Base-by-base conservation (phyloP, 2,797 vertebrate species). In the Lacerta bilineata region DNA sequence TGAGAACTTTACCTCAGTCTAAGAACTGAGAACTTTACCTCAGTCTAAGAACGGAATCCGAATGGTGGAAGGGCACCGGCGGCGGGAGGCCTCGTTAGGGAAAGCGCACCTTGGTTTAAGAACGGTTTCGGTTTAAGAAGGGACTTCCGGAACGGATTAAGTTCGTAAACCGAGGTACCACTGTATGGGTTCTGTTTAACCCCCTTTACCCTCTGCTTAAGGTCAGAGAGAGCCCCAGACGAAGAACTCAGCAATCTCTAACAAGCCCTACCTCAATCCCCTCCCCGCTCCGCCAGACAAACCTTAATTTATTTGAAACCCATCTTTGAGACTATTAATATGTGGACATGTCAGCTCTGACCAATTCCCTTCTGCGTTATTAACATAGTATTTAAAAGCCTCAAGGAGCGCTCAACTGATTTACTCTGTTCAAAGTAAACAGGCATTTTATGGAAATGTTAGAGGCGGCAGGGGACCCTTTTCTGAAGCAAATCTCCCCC, bases 361-460 rank as follows among this genome's bases (percentile, higher is more conserved):
- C 90, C 92, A 92, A 91, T 93, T 95, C 94, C 94, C 91, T 36
- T 93, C 84, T 93, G 93, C 33, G 92, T 92, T 93, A 93, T 94
- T 94, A 95, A 94, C 91, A 92, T 83, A 88, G 77, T 94, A 80
- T 92, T 94, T 95, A 94, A 90, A 93, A 92, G 88, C 94, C 93
- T 93, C 61, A 0, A 5, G 91, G 92, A 91, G 72, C 91, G 85
- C 90, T 94, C 93, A 95, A 75, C 91, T 88, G 89, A 91, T 93
- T 92, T 93, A 77, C 89, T 95, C 90, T 90, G 90, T 91, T 95
- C 94, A 95, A 95, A 94, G 93, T 94, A 94, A 95, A 95, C 90
- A 93, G 93, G 95, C 88, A 92, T 94, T 84, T 93, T 95, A 95
- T 89, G 93, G 91, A 92, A 90, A 94, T 92, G 95, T 95, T 94